These are phyloP conservation scores for Hassar affinis DNA, from an alignment of 2,113 vertebrate species.

Conservation along the genomic window DNA sequence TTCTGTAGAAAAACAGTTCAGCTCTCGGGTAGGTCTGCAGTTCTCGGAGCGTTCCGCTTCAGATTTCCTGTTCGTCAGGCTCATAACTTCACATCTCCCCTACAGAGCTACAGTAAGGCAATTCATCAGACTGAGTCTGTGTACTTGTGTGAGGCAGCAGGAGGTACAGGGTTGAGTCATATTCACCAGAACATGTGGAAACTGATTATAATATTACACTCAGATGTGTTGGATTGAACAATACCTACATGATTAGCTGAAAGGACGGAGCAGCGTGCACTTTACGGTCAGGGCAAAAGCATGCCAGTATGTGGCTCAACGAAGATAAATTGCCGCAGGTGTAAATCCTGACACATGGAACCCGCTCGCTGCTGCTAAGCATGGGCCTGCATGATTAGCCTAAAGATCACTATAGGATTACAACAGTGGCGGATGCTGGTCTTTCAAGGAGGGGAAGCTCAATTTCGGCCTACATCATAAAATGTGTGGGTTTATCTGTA, in stretches of 20 bases:
- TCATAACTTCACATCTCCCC: conserved; percentile 36
- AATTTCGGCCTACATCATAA: too few relatives aligned
- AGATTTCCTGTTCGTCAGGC: neutral
- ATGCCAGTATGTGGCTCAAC: too few relatives aligned
- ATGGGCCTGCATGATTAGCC: neutral
- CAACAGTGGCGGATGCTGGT: too few relatives aligned
- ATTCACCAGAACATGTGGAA: conserved; percentile 43
- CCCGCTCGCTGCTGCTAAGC: neutral
- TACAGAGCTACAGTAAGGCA: conserved; percentile 22
- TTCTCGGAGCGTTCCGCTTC: neutral
- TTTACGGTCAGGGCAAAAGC: neutral
- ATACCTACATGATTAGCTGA: neutral
- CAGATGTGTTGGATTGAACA: conserved; percentile 28
- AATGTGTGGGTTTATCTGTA: too few relatives aligned
- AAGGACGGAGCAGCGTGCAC: neutral
- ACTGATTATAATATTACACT: conserved; percentile 49
- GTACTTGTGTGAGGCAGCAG: conserved; percentile 7
- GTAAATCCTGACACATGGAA: neutral
- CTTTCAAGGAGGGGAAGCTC: too few relatives aligned
- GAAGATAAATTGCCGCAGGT: neutral
- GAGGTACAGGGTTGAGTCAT: conserved; percentile 4
- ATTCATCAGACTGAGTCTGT: conserved; percentile 18
- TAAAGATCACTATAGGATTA: neutral
- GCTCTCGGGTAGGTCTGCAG: neutral
- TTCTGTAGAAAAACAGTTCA: neutral